A percentile compares a stretch with the other conserved stretches of the same genome.
Evolutionary conservation across 2,888 invertebrate genomes (phyloP).

Genomic region (Synergus itoensis): DNA sequence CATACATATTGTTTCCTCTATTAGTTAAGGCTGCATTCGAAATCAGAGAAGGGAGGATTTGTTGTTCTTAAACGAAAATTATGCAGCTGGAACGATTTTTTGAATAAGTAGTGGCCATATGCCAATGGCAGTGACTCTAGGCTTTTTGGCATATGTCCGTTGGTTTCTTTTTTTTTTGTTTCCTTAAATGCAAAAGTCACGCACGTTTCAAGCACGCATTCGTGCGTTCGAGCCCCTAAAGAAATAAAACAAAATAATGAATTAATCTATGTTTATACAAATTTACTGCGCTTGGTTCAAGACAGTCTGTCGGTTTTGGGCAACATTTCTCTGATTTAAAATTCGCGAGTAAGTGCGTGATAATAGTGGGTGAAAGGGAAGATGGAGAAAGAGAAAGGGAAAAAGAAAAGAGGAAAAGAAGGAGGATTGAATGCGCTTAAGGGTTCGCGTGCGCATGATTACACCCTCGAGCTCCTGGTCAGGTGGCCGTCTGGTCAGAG

Average conservation of each 20-base stretch:
- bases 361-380: constrained; percentile 28
- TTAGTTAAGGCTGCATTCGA: background rate
- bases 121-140: constrained; percentile 14
- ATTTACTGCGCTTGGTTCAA: background rate
- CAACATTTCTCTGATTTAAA: background rate
- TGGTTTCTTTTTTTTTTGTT: constrained; percentile 56
- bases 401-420: constrained; percentile 44
- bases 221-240: background rate
- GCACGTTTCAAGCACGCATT: constrained; percentile 55
- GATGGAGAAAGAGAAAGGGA: constrained; percentile 47
- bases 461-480: constrained; percentile 70
- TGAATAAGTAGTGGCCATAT: constrained; percentile 8
- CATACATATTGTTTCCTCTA: background rate
- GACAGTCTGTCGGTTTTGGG: background rate
- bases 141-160: constrained; percentile 61
- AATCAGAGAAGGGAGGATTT: background rate
- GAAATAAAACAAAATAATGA: background rate
- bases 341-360: background rate
- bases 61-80: constrained; percentile 10
- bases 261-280: background rate
- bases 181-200: constrained; percentile 66
- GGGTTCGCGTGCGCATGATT: constrained; percentile 73
- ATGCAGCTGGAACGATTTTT: constrained; percentile 19
- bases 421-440: constrained; percentile 47
- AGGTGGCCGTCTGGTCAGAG: constrained; percentile 66